phyloP scores from a whole-genome alignment of 1,140 invertebrate species.

The Elymnias hypermnestra region DNA sequence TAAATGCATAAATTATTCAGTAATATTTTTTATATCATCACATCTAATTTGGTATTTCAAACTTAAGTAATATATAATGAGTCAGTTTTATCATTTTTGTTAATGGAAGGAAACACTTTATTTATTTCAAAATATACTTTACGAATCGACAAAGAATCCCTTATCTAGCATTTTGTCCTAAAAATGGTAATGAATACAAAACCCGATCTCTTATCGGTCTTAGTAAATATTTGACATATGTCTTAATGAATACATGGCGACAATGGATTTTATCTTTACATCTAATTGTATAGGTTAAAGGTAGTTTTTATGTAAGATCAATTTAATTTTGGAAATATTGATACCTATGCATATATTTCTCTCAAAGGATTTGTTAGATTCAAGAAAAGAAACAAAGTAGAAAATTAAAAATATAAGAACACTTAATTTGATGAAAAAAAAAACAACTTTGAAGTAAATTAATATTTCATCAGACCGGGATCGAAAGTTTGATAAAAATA shows the following conservation, averaged over 20 bases:
- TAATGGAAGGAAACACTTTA: too few species aligned
- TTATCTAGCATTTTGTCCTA: constrained; percentile 38
- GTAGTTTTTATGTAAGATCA: background rate
- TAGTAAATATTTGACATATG: constrained; percentile 56
- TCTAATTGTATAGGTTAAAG: constrained; percentile 11
- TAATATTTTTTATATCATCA: too few species aligned
- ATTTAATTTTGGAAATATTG: too few species aligned
- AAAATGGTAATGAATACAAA: constrained; percentile 50
- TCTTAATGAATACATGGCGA: constrained; percentile 44
- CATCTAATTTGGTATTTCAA: too few species aligned
- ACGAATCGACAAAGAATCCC: constrained; percentile 23
- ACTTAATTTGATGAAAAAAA: too few species aligned
- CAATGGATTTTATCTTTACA: constrained; percentile 41
- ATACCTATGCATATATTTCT: background rate
- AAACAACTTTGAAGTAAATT: too few species aligned
- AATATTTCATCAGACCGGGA: too few species aligned
- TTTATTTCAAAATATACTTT: constrained; percentile 19
- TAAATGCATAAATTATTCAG: too few species aligned
- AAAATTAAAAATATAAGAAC: too few species aligned
- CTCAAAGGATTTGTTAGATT: background rate
- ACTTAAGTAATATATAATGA: too few species aligned
- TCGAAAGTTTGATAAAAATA: too few species aligned
- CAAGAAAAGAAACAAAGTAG: background rate
- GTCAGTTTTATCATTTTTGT: too few species aligned
- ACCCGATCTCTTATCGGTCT: constrained; percentile 30